Conservation (phyloP, 1,140 invertebrate genomes). For the Cataglyphis hispanica region DNA sequence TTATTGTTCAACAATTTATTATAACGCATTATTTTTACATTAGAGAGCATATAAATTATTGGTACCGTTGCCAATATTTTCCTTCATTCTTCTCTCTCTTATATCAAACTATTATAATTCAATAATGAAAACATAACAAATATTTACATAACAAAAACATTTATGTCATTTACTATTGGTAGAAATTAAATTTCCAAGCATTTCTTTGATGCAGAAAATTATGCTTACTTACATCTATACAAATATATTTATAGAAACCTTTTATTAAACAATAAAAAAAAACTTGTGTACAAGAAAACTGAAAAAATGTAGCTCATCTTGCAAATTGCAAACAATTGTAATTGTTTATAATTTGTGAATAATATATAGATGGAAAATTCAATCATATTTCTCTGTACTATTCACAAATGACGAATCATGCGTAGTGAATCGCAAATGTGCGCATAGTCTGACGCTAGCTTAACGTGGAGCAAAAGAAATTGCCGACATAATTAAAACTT, state of each 20-base stretch:
- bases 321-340: too few relatives aligned
- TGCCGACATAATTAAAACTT: constrained; percentile 39
- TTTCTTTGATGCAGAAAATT: neutral
- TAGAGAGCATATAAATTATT: too few relatives aligned
- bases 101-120: neutral
- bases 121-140: neutral
- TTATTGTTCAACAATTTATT: constrained; percentile 10
- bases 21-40: neutral
- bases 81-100: too few relatives aligned
- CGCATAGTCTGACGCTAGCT: neutral
- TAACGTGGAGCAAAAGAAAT: constrained; percentile 23
- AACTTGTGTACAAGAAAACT: neutral
- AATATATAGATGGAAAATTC: too few relatives aligned
- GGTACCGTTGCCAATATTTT: too few relatives aligned
- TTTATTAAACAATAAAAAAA: neutral
- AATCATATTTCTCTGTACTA: too few relatives aligned
- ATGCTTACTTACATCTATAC: neutral
- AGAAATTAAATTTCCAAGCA: neutral
- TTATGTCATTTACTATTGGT: neutral
- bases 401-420: too few relatives aligned
- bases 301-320: constrained; percentile 19
- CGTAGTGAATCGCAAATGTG: too few relatives aligned
- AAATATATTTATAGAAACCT: constrained; percentile 21
- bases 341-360: too few relatives aligned
- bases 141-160: neutral